phyloP scores from a whole-genome alignment of 2,888 invertebrate genomes.

The Pyrocoelia pectoralis region DNA sequence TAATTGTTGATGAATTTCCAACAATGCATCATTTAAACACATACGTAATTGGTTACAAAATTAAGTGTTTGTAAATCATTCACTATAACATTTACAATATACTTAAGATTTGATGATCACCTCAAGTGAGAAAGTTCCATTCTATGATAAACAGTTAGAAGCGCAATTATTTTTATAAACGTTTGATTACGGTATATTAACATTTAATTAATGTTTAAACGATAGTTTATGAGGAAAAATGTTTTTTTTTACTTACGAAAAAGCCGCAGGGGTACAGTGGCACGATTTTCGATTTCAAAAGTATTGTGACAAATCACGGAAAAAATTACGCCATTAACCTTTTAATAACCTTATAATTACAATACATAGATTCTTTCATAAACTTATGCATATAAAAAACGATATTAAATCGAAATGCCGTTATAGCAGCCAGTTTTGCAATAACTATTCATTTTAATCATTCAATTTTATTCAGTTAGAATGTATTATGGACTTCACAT shows the following conservation, averaged over 20 bases:
- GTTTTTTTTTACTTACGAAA: neutral
- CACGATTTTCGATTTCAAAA: neutral
- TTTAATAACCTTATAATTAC: slow-evolving; percentile 9
- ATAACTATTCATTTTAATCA: neutral
- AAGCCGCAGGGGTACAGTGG: neutral
- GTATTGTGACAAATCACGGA: neutral
- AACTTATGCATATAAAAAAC: neutral
- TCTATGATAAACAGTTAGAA: neutral
- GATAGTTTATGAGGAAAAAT: neutral
- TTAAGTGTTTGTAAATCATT: no score
- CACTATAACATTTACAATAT: neutral
- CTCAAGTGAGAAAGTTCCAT: neutral
- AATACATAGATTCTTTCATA: neutral
- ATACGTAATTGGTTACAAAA: neutral
- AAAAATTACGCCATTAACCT: slow-evolving; percentile 5
- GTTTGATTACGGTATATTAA: neutral
- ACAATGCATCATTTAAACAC: neutral
- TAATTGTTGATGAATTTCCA: neutral
- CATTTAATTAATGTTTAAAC: slow-evolving; percentile 1
- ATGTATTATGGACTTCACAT: neutral
- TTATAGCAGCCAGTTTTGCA: slow-evolving; percentile 8
- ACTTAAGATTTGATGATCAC: neutral
- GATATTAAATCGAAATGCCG: slow-evolving; percentile 1
- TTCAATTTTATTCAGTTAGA: neutral
- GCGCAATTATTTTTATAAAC: neutral